phyloP scores from a whole-genome alignment of 1,140 invertebrate species.

The Drosophila insularis region DNA sequence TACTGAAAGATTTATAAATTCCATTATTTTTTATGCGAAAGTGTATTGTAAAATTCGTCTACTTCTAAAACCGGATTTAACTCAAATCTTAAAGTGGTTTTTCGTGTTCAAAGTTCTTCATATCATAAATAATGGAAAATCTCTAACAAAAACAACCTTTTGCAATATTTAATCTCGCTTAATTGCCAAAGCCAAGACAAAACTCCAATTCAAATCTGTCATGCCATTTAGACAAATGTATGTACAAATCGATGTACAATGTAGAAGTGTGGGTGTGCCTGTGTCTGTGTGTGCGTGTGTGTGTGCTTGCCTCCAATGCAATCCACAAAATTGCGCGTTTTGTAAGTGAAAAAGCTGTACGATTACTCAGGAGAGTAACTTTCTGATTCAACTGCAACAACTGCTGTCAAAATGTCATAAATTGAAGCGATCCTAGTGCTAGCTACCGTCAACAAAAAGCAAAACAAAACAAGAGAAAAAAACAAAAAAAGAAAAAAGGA shows the following conservation, averaged over 20 bases:
- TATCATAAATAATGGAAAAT: not conserved
- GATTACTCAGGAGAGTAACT: conserved; percentile 77
- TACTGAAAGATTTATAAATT: no score
- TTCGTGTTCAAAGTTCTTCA: not conserved
- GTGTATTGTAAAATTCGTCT: no score
- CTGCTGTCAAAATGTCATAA: conserved; percentile 81
- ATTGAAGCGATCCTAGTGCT: conserved; percentile 48
- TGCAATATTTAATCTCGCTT: conserved; percentile 31
- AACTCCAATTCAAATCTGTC: conserved; percentile 14
- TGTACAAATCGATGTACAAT: not conserved
- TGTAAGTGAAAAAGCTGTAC: conserved; percentile 76
- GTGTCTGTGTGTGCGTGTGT: not conserved
- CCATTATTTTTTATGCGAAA: no score
- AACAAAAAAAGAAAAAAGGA: conserved; percentile 28
- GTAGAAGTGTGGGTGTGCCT: conserved; percentile 10
- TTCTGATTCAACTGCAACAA: conserved; percentile 78
- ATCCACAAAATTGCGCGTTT: conserved; percentile 71
- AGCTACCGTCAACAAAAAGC: conserved; percentile 43
- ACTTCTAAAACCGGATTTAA: no score
- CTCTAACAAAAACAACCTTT: not conserved
- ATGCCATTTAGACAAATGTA: conserved; percentile 25
- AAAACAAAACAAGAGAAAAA: conserved; percentile 16
- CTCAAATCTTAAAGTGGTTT: not conserved
- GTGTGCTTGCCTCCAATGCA: conserved; percentile 26
- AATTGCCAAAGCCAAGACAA: conserved; percentile 2